These are phyloP conservation scores for Caradrina kadenii DNA, from an alignment of 2,888 invertebrate species.

Conservation along the genomic window DNA sequence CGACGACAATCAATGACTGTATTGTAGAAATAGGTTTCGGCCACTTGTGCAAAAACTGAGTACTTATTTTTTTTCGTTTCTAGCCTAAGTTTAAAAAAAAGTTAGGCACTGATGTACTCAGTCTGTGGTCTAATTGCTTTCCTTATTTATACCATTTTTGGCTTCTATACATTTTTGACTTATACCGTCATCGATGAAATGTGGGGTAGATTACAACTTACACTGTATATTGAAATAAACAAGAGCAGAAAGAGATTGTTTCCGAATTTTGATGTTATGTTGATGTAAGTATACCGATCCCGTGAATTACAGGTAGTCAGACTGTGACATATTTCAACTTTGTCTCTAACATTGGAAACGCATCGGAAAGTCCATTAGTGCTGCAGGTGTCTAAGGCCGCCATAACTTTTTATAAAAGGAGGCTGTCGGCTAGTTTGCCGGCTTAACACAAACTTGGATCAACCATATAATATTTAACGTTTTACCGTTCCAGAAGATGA, in stretches of 20 bases:
- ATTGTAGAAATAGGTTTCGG: constrained; percentile 10
- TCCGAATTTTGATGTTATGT: too few species aligned
- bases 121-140: too few species aligned
- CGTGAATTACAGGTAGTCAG: neutral
- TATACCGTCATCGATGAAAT: too few species aligned
- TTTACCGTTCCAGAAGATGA: constrained; percentile 21
- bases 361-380: neutral
- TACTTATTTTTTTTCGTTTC: neutral
- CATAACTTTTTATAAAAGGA: neutral
- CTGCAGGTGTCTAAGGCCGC: neutral
- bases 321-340: neutral
- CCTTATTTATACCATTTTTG: too few species aligned
- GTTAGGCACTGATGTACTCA: too few species aligned
- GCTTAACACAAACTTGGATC: neutral
- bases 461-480: neutral
- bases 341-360: neutral
- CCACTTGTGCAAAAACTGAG: neutral
- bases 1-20: constrained; percentile 20
- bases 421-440: constrained; percentile 5
- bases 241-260: too few species aligned
- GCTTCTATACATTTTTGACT: too few species aligned
- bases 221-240: too few species aligned
- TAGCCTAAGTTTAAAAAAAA: too few species aligned
- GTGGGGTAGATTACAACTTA: too few species aligned
- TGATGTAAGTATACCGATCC: neutral